Evolutionary conservation across 64 coral and sea anemone species (phyloP).

Genomic region (Dendrophyllia cribrosa): DNA sequence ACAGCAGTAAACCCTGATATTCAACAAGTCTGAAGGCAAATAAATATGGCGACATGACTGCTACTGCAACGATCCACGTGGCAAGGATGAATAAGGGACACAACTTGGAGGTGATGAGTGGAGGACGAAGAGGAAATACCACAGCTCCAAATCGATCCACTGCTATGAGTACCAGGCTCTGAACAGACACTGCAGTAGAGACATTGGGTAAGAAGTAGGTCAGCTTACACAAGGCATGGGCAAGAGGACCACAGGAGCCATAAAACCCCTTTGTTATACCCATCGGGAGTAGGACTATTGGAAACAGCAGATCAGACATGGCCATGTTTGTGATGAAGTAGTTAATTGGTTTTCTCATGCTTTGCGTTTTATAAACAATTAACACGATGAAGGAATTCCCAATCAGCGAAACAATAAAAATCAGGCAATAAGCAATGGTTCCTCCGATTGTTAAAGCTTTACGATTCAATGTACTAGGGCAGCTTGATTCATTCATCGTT

Average conservation of each 20-base stretch:
- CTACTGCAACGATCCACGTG: conserved; percentile 37
- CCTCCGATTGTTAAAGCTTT: no score
- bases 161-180: conserved; percentile 42
- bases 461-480: no score
- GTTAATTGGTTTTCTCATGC: conserved; percentile 20
- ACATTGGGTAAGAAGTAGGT: not conserved
- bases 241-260: conserved; percentile 12
- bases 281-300: not conserved
- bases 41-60: not conserved
- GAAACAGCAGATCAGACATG: not conserved
- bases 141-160: conserved; percentile 67
- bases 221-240: conserved; percentile 43
- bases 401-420: no score
- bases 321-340: conserved; percentile 56
- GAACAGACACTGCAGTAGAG: conserved; percentile 26
- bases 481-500: no score
- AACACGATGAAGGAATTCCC: no score
- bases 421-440: no score
- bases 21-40: conserved; percentile 7
- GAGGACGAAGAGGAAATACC: conserved; percentile 26
- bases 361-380: no score
- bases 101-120: not conserved
- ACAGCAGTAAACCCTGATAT: not conserved
- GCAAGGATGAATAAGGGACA: conserved; percentile 6
- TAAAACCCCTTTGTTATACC: not conserved